Conservation (phyloP, 2,113 vertebrate genomes). For the Centropus unirufus region DNA sequence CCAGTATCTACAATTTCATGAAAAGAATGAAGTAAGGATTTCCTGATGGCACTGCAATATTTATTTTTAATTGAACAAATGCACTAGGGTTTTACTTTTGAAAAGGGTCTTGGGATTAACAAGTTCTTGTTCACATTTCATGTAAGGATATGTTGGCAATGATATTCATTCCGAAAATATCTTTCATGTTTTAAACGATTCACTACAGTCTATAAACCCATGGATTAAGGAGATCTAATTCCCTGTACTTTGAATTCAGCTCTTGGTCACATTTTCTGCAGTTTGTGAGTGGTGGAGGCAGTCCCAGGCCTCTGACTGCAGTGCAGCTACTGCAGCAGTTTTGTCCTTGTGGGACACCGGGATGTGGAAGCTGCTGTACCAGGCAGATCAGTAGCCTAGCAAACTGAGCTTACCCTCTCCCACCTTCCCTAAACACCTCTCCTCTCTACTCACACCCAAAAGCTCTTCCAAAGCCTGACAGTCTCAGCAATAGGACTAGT, state of each 20-base stretch:
- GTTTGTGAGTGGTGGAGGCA: neutral
- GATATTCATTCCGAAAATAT: neutral
- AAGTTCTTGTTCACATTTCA: neutral
- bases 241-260: neutral
- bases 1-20: neutral
- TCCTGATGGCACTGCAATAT: neutral
- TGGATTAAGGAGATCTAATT: conserved; percentile 1
- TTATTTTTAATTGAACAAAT: neutral
- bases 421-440: neutral
- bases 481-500: neutral
- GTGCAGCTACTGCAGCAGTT: neutral
- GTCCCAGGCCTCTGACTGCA: neutral
- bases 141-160: neutral
- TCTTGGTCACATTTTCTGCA: neutral
- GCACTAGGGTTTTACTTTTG: neutral
- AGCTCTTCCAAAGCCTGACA: neutral
- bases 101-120: neutral
- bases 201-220: neutral
- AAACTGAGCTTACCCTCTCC: neutral
- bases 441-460: neutral
- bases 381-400: neutral
- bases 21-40: neutral
- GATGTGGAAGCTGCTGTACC: neutral
- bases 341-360: neutral
- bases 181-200: neutral